These are phyloP conservation scores for Pycnomerus fuliginosus DNA, from an alignment of 2,888 invertebrate genomes.

Conservation along the genomic window DNA sequence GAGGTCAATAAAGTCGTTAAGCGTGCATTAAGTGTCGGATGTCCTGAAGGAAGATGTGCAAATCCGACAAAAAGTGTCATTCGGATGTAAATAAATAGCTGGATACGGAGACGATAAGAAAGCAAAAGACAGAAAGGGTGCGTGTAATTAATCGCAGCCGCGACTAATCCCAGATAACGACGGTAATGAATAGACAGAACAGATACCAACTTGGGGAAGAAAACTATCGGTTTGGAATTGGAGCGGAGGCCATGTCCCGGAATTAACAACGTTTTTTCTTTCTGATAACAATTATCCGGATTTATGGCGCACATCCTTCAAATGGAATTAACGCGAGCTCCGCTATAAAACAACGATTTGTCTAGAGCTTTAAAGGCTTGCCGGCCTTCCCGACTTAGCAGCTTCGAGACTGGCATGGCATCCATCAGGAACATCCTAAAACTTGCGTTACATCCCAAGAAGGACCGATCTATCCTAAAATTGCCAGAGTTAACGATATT, in stretches of 20 bases:
- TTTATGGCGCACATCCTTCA: constrained; percentile 50
- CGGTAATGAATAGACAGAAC: constrained; percentile 34
- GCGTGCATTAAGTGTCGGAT: constrained; percentile 24
- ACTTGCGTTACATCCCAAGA: constrained; percentile 16
- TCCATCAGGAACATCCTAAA: constrained; percentile 38
- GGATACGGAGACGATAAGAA: constrained; percentile 16
- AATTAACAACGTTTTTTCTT: constrained; percentile 45
- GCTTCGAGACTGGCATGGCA: constrained; percentile 35
- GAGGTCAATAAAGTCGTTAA: constrained; percentile 19
- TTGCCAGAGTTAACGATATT: no score
- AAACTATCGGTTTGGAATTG: constrained; percentile 25
- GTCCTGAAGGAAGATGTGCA: constrained; percentile 18
- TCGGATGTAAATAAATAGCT: constrained; percentile 18
- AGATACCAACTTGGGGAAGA: constrained; percentile 26
- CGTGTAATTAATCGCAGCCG: constrained; percentile 33
- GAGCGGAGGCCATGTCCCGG: constrained; percentile 31
- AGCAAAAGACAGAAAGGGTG: constrained; percentile 28
- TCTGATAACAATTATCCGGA: constrained; percentile 50
- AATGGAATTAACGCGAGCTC: constrained; percentile 48
- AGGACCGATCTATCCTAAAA: no score
- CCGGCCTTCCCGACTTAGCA: constrained; percentile 35
- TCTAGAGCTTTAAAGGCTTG: constrained; percentile 42
- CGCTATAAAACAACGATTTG: constrained; percentile 50
- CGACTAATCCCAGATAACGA: constrained; percentile 32
- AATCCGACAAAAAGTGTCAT: constrained; percentile 18